A percentile compares a stretch with the other conserved stretches of the same genome.
Evolutionary conservation across 2,797 vertebrate species (phyloP).

Genomic region (Erpetoichthys calabaricus): DNA sequence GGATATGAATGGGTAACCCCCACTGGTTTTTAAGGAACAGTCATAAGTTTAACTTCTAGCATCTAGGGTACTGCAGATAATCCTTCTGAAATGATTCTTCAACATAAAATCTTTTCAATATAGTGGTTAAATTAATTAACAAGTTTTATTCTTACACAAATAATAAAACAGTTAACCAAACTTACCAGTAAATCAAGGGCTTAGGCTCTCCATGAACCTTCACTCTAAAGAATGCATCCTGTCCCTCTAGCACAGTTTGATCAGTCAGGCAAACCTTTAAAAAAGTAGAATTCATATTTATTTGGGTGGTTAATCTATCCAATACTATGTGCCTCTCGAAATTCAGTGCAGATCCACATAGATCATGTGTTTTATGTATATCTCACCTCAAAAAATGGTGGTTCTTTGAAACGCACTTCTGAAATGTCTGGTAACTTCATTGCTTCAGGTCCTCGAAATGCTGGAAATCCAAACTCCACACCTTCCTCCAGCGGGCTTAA

Average conservation of each 20-base stretch:
- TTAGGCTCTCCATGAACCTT: slow-evolving; percentile 80
- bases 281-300: slow-evolving; percentile 15
- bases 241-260: slow-evolving; percentile 76
- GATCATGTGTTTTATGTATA: too few relatives aligned
- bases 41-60: too few relatives aligned
- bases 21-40: too few relatives aligned
- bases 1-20: too few relatives aligned
- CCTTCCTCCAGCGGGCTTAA: slow-evolving; percentile 87
- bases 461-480: slow-evolving; percentile 51
- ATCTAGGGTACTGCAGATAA: too few relatives aligned
- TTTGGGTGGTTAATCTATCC: not conserved
- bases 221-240: slow-evolving; percentile 81
- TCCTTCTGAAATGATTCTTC: too few relatives aligned
- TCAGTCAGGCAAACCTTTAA: slow-evolving; percentile 66
- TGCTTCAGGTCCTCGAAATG: slow-evolving; percentile 33
- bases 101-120: too few relatives aligned
- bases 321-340: too few relatives aligned
- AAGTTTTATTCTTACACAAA: too few relatives aligned
- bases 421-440: slow-evolving; percentile 41
- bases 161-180: too few relatives aligned
- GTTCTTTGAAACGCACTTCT: slow-evolving; percentile 66
- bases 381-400: slow-evolving; percentile 83
- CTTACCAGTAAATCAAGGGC: slow-evolving; percentile 92
- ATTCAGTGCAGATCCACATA: too few relatives aligned
- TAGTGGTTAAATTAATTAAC: too few relatives aligned